phyloP scores from a whole-genome alignment of 2,113 vertebrate genomes.

The Nipponia nippon region DNA sequence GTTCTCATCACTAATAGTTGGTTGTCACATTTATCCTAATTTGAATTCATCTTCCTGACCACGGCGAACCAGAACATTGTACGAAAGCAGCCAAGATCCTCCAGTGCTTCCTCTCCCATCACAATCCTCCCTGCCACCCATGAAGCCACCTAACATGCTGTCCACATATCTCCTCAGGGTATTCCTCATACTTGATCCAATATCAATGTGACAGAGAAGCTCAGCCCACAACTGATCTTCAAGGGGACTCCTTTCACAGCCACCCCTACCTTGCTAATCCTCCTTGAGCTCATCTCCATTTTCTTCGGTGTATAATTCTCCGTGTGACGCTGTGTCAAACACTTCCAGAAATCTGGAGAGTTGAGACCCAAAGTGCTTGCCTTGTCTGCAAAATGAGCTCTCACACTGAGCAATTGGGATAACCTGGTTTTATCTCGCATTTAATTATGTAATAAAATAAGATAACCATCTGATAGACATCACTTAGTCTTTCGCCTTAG shows the following conservation, averaged over 20 bases:
- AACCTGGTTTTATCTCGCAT: neutral
- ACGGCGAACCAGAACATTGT: neutral
- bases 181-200: neutral
- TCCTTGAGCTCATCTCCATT: fast-evolving
- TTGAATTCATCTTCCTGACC: neutral
- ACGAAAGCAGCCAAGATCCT: neutral
- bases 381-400: neutral
- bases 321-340: neutral
- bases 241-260: neutral
- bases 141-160: neutral
- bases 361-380: neutral
- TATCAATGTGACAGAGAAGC: fast-evolving
- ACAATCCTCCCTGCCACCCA: neutral
- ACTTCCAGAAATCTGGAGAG: neutral
- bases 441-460: neutral
- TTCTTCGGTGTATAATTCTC: neutral
- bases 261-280: neutral
- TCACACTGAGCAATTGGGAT: neutral
- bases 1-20: neutral
- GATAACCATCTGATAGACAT: neutral
- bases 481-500: neutral
- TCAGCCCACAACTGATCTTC: neutral
- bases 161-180: neutral
- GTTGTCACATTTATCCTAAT: neutral
- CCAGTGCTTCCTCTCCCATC: neutral